Percentiles rank a stretch among this genome's conserved stretches.
phyloP scores from a whole-genome alignment of 2,888 invertebrate genomes.

The Parthenolecanium corni region DNA sequence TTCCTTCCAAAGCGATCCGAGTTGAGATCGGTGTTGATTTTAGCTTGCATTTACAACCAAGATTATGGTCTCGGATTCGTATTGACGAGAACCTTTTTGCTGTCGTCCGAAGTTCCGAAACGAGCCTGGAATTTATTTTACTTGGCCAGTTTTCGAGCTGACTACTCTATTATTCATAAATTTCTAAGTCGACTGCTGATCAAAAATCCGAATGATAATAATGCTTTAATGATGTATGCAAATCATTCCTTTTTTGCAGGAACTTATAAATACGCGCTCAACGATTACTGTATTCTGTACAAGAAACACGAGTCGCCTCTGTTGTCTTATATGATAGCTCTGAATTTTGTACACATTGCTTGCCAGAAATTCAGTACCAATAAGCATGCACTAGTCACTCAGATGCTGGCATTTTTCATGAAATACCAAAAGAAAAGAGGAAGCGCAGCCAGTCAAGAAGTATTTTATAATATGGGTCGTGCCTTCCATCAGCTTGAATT shows the following conservation, averaged over 20 bases:
- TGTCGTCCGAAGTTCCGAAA: conserved; percentile 40
- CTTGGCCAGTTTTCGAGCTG: conserved; percentile 56
- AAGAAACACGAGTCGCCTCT: conserved; percentile 57
- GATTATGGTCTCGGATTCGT: conserved; percentile 64
- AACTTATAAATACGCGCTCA: conserved; percentile 70
- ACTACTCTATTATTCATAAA: conserved; percentile 65
- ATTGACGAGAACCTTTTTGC: conserved; percentile 53
- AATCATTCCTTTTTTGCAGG: conserved; percentile 75
- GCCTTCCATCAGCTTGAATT: conserved; percentile 75
- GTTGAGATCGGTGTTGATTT: background rate
- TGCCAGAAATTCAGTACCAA: conserved; percentile 70
- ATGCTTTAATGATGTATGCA: conserved; percentile 61
- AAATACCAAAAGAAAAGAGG: conserved; percentile 65
- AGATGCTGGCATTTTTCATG: conserved; percentile 57
- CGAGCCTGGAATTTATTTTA: conserved; percentile 71
- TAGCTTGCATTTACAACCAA: conserved; percentile 35
- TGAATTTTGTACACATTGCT: conserved; percentile 52
- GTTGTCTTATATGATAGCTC: conserved; percentile 55
- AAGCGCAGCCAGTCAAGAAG: conserved; percentile 59
- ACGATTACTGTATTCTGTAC: conserved; percentile 63
- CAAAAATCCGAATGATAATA: conserved; percentile 46
- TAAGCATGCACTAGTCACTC: conserved; percentile 62
- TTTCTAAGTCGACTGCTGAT: conserved; percentile 58
- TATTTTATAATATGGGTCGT: conserved; percentile 73
- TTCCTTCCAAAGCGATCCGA: background rate